Conservation (phyloP, 2,888 invertebrate genomes). For the Hedychridium roseum region DNA sequence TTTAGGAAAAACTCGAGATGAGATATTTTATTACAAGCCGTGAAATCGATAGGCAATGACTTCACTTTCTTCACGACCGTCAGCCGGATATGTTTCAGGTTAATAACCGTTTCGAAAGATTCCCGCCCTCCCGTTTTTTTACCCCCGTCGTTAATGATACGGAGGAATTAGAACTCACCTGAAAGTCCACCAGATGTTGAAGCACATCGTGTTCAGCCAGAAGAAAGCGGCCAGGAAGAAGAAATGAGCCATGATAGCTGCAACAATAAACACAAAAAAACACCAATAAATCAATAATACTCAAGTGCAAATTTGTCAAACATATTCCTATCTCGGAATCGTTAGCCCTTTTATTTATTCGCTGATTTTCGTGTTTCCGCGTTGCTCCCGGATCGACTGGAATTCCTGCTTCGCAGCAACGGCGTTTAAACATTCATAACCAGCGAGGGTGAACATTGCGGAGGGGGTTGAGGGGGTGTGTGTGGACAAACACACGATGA, state of each 20-base stretch:
- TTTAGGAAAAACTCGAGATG: too few species aligned
- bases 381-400: not conserved
- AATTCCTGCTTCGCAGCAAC: not conserved
- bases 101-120: too few species aligned
- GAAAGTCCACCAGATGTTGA: constrained; percentile 95
- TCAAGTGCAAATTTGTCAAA: too few species aligned
- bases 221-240: constrained; percentile 90
- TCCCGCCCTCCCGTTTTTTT: too few species aligned
- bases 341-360: too few species aligned
- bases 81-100: too few species aligned
- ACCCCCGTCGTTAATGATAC: too few species aligned
- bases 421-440: constrained; percentile 37
- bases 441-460: constrained; percentile 17
- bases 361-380: not conserved
- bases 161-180: constrained; percentile 72
- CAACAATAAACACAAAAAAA: constrained; percentile 60
- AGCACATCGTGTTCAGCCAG: constrained; percentile 94
- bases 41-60: too few species aligned
- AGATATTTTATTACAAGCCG: too few species aligned
- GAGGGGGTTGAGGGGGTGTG: constrained; percentile 6
- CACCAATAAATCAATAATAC: too few species aligned
- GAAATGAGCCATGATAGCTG: constrained; percentile 87
- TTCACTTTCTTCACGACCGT: too few species aligned
- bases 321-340: too few species aligned
- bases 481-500: constrained; percentile 1